These are phyloP conservation scores for Brachyhypopomus occidentalis DNA, from an alignment of 2,113 vertebrate genomes.

Conservation along the genomic window DNA sequence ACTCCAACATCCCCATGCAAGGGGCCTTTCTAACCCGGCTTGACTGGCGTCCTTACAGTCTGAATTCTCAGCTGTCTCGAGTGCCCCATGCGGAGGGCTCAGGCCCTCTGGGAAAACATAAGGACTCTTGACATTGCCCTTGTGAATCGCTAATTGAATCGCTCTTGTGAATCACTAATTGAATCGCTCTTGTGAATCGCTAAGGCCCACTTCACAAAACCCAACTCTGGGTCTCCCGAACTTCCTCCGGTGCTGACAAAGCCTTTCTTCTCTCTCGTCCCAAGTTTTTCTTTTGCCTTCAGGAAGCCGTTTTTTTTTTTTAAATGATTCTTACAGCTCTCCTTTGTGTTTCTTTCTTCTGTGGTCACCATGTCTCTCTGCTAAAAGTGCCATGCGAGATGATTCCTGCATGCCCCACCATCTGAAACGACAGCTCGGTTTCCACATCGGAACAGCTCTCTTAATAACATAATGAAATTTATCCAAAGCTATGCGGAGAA, in stretches of 20 bases:
- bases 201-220: conserved; percentile 52
- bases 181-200: conserved; percentile 40
- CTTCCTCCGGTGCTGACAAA: conserved; percentile 59
- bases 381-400: conserved; percentile 41
- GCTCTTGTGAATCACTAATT: conserved; percentile 60
- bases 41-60: conserved; percentile 37
- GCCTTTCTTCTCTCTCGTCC: conserved; percentile 35
- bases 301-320: conserved; percentile 34
- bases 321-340: conserved; percentile 20
- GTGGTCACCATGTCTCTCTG: conserved; percentile 24
- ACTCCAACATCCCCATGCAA: background rate
- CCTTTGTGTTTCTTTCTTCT: conserved; percentile 48
- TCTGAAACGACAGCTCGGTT: conserved; percentile 37
- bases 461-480: conserved; percentile 38
- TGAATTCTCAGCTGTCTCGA: conserved; percentile 25
- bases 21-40: background rate
- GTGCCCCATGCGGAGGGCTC: conserved; percentile 25
- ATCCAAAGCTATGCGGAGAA: conserved; percentile 33
- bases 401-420: conserved; percentile 37
- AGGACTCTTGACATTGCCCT: conserved; percentile 66
- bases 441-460: conserved; percentile 52
- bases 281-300: conserved; percentile 59
- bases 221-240: conserved; percentile 50
- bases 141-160: conserved; percentile 62
- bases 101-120: conserved; percentile 63